These are phyloP conservation scores for Anser cygnoides DNA, from an alignment of 2,113 vertebrate species.

Conservation along the genomic window DNA sequence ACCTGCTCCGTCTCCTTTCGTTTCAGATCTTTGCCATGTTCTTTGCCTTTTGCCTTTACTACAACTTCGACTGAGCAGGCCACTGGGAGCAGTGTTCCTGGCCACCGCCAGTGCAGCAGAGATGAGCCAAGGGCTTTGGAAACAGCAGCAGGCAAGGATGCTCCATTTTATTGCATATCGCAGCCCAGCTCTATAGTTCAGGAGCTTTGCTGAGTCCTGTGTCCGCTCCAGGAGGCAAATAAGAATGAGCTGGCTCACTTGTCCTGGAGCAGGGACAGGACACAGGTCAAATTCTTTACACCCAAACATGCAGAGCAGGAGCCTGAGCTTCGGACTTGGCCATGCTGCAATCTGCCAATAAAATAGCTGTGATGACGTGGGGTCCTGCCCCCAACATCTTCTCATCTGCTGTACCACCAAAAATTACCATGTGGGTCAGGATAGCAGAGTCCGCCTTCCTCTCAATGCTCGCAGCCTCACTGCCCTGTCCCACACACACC, in stretches of 20 bases:
- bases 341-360: rapidly evolving
- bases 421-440: not conserved
- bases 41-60: conserved; percentile 63
- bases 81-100: not conserved
- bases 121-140: rapidly evolving
- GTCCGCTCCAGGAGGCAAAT: rapidly evolving
- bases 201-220: rapidly evolving
- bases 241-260: rapidly evolving
- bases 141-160: not conserved
- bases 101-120: rapidly evolving
- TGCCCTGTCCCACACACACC: rapidly evolving
- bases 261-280: not conserved
- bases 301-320: not conserved
- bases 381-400: rapidly evolving
- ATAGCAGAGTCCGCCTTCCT: not conserved
- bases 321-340: rapidly evolving
- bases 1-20: not conserved
- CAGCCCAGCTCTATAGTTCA: not conserved
- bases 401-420: not conserved
- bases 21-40: conserved; percentile 60
- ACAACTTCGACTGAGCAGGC: conserved; percentile 50
- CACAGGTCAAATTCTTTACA: not conserved
- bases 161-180: rapidly evolving
- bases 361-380: not conserved
- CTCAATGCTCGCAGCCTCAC: rapidly evolving